Percentiles rank a stretch among this genome's conserved stretches.
These are phyloP conservation scores for Sinotaia quadrata DNA, from an alignment of 2,888 invertebrate species.

Conservation along the genomic window DNA sequence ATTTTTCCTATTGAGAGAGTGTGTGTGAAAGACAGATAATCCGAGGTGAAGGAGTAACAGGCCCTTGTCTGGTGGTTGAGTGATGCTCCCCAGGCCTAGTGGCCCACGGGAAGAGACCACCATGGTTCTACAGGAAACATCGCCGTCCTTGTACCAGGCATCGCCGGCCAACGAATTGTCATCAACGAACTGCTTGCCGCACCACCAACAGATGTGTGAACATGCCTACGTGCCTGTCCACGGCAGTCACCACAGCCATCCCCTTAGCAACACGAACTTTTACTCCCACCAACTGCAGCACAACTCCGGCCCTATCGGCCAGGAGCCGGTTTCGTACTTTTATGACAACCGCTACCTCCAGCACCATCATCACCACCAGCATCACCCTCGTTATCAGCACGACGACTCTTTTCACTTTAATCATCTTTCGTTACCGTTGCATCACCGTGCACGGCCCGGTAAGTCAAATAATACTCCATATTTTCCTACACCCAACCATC, in stretches of 20 bases:
- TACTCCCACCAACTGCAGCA: neutral
- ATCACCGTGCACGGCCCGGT: neutral
- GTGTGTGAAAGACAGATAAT: no score
- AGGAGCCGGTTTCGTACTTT: neutral
- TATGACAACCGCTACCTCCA: conserved; percentile 10
- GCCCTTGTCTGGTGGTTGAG: no score
- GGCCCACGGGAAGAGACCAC: no score
- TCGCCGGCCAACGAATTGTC: no score
- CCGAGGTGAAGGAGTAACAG: no score
- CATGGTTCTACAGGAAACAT: no score
- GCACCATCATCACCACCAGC: conserved; percentile 12
- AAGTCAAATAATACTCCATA: neutral
- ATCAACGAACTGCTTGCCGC: no score
- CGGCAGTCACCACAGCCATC: neutral
- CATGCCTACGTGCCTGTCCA: neutral
- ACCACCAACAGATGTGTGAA: neutral
- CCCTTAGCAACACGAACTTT: neutral
- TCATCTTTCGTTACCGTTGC: neutral
- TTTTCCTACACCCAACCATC: neutral
- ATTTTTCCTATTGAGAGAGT: no score
- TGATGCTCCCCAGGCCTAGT: no score
- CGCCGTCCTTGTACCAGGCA: no score
- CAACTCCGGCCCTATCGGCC: neutral
- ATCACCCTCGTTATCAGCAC: neutral
- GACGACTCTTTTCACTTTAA: neutral